Conservation (phyloP, 2,113 vertebrate genomes). For the Sinocyclocheilus maitianheensis region DNA sequence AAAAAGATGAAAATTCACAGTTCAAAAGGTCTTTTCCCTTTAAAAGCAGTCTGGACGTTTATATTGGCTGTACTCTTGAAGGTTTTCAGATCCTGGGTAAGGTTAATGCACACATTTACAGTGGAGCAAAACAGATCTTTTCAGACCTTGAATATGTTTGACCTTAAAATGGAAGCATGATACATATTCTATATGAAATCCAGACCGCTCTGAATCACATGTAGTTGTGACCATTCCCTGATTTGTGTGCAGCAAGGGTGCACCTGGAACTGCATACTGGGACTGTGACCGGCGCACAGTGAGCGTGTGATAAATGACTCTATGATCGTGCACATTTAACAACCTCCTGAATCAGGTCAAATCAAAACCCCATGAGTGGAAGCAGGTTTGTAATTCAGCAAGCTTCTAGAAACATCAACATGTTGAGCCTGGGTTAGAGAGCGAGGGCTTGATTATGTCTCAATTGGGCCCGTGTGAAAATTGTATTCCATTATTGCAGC, state of each 20-base stretch:
- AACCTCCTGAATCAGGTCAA: conserved; percentile 54
- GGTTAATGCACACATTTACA: conserved; percentile 58
- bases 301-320: conserved; percentile 69
- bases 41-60: conserved; percentile 64
- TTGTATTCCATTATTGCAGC: conserved; percentile 46
- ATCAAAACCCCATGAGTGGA: conserved; percentile 60
- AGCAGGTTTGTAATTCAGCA: conserved; percentile 61
- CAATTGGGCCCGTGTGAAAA: conserved; percentile 56
- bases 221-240: conserved; percentile 68
- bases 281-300: conserved; percentile 61
- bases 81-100: conserved; percentile 62
- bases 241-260: conserved; percentile 62
- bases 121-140: conserved; percentile 57
- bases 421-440: conserved; percentile 63
- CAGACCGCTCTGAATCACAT: conserved; percentile 66
- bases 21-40: conserved; percentile 64
- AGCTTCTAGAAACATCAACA: conserved; percentile 65
- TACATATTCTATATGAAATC: conserved; percentile 59
- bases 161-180: conserved; percentile 61
- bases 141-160: conserved; percentile 60
- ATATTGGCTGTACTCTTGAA: conserved; percentile 64
- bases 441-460: conserved; percentile 57
- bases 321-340: conserved; percentile 71
- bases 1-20: conserved; percentile 57
- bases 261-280: conserved; percentile 69